phyloP scores from a whole-genome alignment of 2,888 invertebrate species.

The Fragum sueziense region DNA sequence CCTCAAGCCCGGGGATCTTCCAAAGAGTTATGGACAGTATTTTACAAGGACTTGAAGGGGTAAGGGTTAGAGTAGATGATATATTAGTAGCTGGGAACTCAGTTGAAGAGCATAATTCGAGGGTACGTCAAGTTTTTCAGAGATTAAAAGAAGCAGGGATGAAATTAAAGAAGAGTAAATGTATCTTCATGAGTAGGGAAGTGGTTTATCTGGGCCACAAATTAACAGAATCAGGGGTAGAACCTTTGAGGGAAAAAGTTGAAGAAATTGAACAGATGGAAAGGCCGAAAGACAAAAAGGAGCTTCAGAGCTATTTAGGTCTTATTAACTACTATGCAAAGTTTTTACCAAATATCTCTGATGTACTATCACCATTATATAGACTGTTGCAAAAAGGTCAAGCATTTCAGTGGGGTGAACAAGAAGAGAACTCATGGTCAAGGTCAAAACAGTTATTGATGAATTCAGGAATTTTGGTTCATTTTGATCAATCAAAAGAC shows the following conservation, averaged over 20 bases:
- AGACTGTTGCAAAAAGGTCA: not conserved
- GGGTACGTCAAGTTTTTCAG: too few relatives aligned
- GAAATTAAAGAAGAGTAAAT: slow-evolving; percentile 20
- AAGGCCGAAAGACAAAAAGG: slow-evolving; percentile 63
- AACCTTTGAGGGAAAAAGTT: slow-evolving; percentile 60
- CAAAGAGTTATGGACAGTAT: too few relatives aligned
- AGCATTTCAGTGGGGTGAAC: slow-evolving; percentile 24
- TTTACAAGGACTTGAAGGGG: too few relatives aligned
- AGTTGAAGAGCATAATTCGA: too few relatives aligned
- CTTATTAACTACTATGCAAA: slow-evolving; percentile 68
- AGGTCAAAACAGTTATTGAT: slow-evolving; percentile 53
- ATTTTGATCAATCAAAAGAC: slow-evolving; percentile 73
- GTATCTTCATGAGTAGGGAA: slow-evolving; percentile 13
- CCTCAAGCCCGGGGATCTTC: slow-evolving; percentile 55
- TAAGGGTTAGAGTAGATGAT: too few relatives aligned
- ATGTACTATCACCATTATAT: slow-evolving; percentile 26
- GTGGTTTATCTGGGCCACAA: slow-evolving; percentile 68
- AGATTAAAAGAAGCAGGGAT: too few relatives aligned
- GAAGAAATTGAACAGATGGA: slow-evolving; percentile 68
- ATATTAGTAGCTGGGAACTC: slow-evolving; percentile 31
- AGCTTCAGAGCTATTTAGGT: slow-evolving; percentile 70
- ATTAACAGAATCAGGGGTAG: slow-evolving; percentile 59
- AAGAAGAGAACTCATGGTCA: slow-evolving; percentile 55
- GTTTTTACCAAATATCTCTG: slow-evolving; percentile 42
- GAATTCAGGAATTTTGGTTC: slow-evolving; percentile 70